These are phyloP conservation scores for Lerista edwardsae DNA, from an alignment of 2,797 vertebrate genomes.

Conservation along the genomic window DNA sequence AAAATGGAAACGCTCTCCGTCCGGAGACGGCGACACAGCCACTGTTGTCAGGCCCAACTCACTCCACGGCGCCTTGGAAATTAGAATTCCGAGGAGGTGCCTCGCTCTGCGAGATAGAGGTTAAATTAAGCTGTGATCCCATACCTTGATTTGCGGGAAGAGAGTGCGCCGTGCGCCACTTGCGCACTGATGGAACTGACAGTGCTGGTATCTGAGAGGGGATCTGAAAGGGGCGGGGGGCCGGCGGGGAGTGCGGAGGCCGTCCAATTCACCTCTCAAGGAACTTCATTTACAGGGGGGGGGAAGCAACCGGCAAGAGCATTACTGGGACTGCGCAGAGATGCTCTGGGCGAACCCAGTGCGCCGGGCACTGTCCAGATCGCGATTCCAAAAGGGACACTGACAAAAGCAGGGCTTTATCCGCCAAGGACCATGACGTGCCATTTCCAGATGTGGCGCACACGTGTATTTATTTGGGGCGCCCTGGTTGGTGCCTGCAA, in stretches of 20 bases:
- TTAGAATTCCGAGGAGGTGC: background rate
- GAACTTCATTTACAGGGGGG: background rate
- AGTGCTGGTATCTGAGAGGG: background rate
- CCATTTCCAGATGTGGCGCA: background rate
- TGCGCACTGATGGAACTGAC: rapidly evolving
- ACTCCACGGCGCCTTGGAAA: background rate
- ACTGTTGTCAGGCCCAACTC: background rate
- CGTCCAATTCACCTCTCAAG: background rate
- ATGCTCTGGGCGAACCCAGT: no score
- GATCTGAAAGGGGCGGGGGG: no score
- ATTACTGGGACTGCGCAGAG: no score
- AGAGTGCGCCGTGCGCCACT: rapidly evolving
- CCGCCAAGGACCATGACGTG: slow-evolving; percentile 11
- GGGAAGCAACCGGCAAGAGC: no score
- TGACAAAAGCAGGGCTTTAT: slow-evolving; percentile 23
- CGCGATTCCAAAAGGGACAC: slow-evolving; percentile 34
- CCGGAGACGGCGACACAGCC: background rate
- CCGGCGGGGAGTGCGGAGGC: background rate
- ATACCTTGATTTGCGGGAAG: background rate
- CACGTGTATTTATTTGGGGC: no score
- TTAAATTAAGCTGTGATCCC: background rate
- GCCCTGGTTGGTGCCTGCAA: background rate
- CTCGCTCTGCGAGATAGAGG: background rate
- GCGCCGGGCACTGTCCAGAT: background rate
- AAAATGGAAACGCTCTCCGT: background rate